Evolutionary conservation across 2,113 vertebrate genomes (phyloP).

Genomic region (Leucoraja erinaceus): DNA sequence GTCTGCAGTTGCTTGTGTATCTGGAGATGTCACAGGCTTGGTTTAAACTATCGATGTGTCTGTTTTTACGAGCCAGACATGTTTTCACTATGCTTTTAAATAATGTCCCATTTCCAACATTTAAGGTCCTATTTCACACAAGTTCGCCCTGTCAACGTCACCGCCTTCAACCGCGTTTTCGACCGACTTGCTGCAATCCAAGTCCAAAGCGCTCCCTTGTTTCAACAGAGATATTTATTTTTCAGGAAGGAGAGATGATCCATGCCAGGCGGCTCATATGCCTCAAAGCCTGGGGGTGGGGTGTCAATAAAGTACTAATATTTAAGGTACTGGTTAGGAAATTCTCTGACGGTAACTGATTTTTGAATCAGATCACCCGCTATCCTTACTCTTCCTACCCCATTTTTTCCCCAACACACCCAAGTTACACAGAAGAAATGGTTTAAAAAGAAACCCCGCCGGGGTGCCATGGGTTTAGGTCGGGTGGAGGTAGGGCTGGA

Average conservation of each 20-base stretch:
- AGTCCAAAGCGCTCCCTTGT: background rate
- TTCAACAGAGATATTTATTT: background rate
- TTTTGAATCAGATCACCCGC: no score
- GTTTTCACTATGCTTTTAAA: background rate
- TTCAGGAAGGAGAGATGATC: background rate
- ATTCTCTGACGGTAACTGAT: no score
- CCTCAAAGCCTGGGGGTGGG: background rate
- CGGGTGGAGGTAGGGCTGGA: background rate
- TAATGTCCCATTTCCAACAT: constrained; percentile 15
- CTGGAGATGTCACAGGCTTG: background rate
- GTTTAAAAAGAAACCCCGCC: background rate
- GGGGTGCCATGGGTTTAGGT: background rate
- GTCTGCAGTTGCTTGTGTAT: no score
- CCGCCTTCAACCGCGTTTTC: background rate
- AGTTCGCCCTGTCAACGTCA: constrained; percentile 10
- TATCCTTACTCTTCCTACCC: no score
- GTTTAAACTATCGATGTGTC: background rate
- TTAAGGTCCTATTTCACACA: constrained; percentile 8
- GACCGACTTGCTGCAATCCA: background rate
- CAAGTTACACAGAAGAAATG: background rate
- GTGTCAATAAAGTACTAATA: no score
- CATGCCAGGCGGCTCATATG: background rate
- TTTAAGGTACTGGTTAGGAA: no score
- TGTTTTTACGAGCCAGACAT: background rate
- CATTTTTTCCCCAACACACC: no score